Conservation (phyloP, 2,797 vertebrate genomes). For the Amazona ochrocephala region DNA sequence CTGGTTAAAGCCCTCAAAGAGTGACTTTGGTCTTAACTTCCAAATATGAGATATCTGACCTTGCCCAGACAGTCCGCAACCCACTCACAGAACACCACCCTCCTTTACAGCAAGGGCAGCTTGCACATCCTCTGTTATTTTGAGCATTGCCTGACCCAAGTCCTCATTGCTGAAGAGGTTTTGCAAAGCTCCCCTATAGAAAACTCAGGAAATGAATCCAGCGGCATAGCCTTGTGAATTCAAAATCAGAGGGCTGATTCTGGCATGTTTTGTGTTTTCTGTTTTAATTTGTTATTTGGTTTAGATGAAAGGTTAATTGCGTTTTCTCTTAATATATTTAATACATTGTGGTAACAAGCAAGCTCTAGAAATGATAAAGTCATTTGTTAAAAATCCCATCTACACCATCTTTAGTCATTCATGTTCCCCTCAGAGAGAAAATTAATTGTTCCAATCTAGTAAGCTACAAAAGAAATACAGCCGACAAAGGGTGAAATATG, state of each 20-base stretch:
- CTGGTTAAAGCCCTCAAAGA: background rate
- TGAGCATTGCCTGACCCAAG: background rate
- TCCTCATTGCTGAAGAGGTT: background rate
- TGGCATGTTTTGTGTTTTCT: slow-evolving; percentile 37
- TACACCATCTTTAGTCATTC: slow-evolving; percentile 75
- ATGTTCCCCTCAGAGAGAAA: slow-evolving; percentile 77
- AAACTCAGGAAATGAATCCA: slow-evolving; percentile 18
- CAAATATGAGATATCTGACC: rapidly evolving
- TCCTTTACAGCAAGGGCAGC: background rate
- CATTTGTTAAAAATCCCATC: slow-evolving; percentile 75
- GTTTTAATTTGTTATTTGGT: slow-evolving; percentile 70
- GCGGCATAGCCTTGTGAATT: background rate
- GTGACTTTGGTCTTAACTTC: background rate
- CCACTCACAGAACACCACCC: background rate
- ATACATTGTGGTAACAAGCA: slow-evolving; percentile 68
- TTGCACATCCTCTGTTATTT: background rate
- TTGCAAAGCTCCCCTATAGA: background rate
- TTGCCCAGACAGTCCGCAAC: rapidly evolving
- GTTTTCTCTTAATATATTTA: slow-evolving; percentile 69
- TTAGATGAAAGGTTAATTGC: slow-evolving; percentile 71
- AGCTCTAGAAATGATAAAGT: slow-evolving; percentile 75
- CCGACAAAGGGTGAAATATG: slow-evolving; percentile 83
- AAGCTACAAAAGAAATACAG: slow-evolving; percentile 79
- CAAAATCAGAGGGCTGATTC: slow-evolving; percentile 56
- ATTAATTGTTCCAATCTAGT: slow-evolving; percentile 83